These are phyloP conservation scores for Tichodroma muraria DNA, from an alignment of 2,113 vertebrate species.

Conservation along the genomic window DNA sequence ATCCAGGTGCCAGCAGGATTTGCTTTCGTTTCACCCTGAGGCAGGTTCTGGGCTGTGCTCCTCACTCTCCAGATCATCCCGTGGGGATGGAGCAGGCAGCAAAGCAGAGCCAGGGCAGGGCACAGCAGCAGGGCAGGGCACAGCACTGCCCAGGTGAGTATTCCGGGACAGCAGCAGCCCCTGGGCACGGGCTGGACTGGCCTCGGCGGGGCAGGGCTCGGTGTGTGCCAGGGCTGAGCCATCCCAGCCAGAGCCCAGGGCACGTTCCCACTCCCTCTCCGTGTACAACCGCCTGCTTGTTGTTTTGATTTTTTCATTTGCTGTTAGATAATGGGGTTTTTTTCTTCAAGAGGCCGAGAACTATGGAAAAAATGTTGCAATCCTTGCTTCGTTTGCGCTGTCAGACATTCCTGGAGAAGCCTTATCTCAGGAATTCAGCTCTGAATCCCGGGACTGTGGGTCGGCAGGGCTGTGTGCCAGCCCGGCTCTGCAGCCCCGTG, in stretches of 20 bases:
- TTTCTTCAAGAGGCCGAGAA: background rate
- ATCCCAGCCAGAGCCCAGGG: background rate
- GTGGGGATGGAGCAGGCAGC: background rate
- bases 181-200: background rate
- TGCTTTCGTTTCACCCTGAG: accelerated
- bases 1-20: background rate
- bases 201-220: no score
- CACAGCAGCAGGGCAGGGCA: no score
- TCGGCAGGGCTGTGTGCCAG: background rate
- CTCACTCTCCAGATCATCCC: background rate
- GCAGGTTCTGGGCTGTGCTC: background rate
- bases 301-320: background rate
- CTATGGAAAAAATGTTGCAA: slow-evolving; percentile 51
- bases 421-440: slow-evolving; percentile 59
- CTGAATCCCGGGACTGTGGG: background rate
- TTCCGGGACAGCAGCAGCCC: accelerated
- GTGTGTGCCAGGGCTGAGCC: background rate
- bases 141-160: accelerated
- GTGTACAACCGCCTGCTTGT: background rate
- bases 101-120: background rate
- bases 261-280: background rate
- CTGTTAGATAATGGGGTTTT: background rate
- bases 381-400: slow-evolving; percentile 2
- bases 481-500: background rate
- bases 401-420: slow-evolving; percentile 54